phyloP scores from a whole-genome alignment of 2,888 invertebrate genomes.

The Synanthedon formicaeformis region DNA sequence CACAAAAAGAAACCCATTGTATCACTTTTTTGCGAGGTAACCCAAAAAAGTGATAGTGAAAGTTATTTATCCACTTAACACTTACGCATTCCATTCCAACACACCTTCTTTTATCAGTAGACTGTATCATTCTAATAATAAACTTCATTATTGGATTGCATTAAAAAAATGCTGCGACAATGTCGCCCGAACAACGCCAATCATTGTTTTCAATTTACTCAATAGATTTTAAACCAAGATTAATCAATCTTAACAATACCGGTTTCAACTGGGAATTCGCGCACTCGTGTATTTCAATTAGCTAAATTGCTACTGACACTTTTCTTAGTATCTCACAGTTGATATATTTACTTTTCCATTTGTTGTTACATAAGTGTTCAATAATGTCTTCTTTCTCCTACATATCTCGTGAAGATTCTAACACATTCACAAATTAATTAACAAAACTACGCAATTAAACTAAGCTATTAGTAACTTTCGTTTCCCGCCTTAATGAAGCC shows the following conservation, averaged over 20 bases:
- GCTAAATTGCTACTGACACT: background rate
- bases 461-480: background rate
- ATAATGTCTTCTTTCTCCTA: background rate
- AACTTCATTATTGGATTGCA: constrained; percentile 9
- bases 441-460: background rate
- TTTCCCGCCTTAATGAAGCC: background rate
- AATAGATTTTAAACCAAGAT: constrained; percentile 27
- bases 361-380: background rate
- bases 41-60: constrained; percentile 48
- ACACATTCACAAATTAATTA: background rate
- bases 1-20: constrained; percentile 46
- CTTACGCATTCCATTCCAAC: constrained; percentile 10
- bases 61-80: constrained; percentile 26
- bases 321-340: background rate
- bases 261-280: constrained; percentile 7
- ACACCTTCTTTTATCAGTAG: background rate
- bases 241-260: constrained; percentile 16
- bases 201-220: constrained; percentile 25
- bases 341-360: background rate
- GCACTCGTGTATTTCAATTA: constrained; percentile 4
- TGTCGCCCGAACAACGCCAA: constrained; percentile 13
- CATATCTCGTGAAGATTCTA: background rate
- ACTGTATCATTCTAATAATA: background rate
- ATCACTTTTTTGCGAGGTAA: constrained; percentile 37
- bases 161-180: constrained; percentile 19